Evolutionary conservation across 2,113 vertebrate species (phyloP).

Genomic region (Antechinus stuartii): DNA sequence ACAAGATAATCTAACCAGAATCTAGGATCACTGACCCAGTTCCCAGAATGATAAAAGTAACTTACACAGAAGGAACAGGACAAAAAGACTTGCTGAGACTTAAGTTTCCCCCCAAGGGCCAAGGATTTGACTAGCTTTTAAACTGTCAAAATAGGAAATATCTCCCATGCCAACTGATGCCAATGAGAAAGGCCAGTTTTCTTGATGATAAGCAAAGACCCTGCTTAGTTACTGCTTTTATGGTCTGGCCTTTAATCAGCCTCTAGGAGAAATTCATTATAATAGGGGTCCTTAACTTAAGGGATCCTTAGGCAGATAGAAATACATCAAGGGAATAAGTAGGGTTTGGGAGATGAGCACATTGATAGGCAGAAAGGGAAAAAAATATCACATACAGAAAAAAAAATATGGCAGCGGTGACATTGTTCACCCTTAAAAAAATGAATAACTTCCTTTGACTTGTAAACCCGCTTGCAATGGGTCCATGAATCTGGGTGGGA

Average conservation of each 20-base stretch:
- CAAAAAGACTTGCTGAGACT: not conserved
- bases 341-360: not conserved
- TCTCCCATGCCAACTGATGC: not conserved
- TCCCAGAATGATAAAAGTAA: not conserved
- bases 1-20: not conserved
- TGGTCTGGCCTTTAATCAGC: not conserved
- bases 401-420: not conserved
- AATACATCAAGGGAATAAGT: not conserved
- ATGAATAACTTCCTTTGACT: conserved; percentile 16
- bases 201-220: not conserved
- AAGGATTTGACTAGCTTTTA: not conserved
- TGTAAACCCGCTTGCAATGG: not conserved
- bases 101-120: not conserved
- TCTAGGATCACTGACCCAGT: not conserved
- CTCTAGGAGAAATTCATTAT: not conserved
- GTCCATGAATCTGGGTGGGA: not conserved
- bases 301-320: not conserved
- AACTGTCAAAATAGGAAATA: not conserved
- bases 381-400: not conserved
- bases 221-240: not conserved
- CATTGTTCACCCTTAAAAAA: not conserved
- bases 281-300: not conserved
- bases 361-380: not conserved
- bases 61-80: not conserved
- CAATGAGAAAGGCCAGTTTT: not conserved